Evolutionary conservation across 2,113 vertebrate species (phyloP).

Genomic region (Sigmodon hispidus): DNA sequence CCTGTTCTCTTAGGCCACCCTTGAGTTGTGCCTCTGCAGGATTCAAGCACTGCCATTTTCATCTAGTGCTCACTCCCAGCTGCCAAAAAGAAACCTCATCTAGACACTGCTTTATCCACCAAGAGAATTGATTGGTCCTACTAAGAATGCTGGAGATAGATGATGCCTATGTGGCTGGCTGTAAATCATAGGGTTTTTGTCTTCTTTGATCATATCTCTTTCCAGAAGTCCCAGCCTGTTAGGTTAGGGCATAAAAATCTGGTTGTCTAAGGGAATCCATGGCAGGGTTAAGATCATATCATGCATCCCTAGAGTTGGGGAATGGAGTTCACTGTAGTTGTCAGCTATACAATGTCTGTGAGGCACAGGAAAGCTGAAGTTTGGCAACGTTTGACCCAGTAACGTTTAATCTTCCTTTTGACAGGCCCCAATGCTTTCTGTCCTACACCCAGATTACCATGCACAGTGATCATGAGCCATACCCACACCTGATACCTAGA

Average conservation of each 20-base stretch:
- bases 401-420: not conserved
- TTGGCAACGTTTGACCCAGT: not conserved
- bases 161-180: not conserved
- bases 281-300: not conserved
- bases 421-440: not conserved
- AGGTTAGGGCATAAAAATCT: not conserved
- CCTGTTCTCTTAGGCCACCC: not conserved
- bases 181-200: not conserved
- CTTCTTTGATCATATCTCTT: not conserved
- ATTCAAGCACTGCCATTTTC: not conserved
- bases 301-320: not conserved
- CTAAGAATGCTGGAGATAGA: not conserved
- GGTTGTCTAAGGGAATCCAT: not conserved
- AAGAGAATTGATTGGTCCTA: not conserved
- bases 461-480: not conserved
- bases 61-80: not conserved
- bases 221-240: not conserved
- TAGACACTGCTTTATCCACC: not conserved
- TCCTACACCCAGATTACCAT: not conserved
- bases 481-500: no score
- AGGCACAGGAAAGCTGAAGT: no score
- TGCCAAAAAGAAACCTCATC: not conserved
- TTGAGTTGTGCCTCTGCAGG: not conserved
- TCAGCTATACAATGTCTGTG: not conserved
- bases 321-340: not conserved